Conservation (phyloP, 2,797 vertebrate species). For the Gobionotothen gibberifrons region DNA sequence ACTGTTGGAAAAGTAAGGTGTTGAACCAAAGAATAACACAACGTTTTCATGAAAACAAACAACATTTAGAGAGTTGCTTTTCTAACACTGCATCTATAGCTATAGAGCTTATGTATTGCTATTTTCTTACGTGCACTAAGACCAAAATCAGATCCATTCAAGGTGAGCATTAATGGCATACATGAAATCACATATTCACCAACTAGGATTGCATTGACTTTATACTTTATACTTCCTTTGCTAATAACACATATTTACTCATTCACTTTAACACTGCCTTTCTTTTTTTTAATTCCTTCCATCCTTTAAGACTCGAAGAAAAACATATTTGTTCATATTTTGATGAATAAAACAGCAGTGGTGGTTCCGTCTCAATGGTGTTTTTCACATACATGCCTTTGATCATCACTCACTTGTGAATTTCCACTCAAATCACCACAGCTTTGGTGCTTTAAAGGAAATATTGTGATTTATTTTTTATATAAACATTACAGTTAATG, state of each 20-base stretch:
- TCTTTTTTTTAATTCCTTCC: constrained; percentile 1
- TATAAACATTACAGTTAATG: constrained; percentile 6
- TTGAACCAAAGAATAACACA: background rate
- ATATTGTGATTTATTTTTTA: background rate
- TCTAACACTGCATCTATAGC: background rate
- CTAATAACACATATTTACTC: background rate
- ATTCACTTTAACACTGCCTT: background rate
- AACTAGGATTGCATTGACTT: background rate
- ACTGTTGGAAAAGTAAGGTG: background rate
- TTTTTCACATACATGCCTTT: background rate
- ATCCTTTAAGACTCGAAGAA: background rate
- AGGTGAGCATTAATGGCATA: background rate
- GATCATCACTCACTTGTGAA: background rate
- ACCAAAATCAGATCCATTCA: background rate
- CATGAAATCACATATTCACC: background rate
- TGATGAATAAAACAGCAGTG: background rate
- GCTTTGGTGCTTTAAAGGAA: constrained; percentile 7
- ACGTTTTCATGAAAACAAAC: background rate
- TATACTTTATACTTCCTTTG: too few relatives aligned
- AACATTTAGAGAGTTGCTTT: background rate
- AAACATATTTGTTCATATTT: background rate
- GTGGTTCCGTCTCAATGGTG: background rate
- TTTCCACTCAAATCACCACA: background rate
- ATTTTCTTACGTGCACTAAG: background rate
- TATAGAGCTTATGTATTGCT: background rate